Base-by-base conservation (phyloP, 2,888 invertebrate genomes). In the Malachius bipustulatus region DNA sequence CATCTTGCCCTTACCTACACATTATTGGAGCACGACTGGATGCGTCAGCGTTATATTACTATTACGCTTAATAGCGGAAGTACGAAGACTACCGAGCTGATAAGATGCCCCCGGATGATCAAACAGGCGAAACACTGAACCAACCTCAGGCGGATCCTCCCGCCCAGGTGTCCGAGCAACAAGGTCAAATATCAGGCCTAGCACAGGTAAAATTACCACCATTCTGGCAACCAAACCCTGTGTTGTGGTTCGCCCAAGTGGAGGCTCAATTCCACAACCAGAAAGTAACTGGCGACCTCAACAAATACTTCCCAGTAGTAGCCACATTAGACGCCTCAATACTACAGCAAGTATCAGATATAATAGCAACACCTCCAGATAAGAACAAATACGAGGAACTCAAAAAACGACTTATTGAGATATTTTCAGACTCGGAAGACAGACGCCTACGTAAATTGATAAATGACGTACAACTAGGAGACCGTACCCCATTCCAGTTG, bases 171-270 rank as follows among this genome's bases (percentile, higher is more conserved):
- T n/a, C n/a, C n/a, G n/a, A n/a, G n/a, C n/a, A n/a, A n/a, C n/a
- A n/a, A n/a, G n/a, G n/a, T n/a, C n/a, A n/a, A n/a, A n/a, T n/a
- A n/a, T n/a, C n/a, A n/a, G n/a, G n/a, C n/a, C n/a, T n/a, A n/a
- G n/a, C n/a, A n/a, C n/a, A n/a, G n/a, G 16, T 39, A 2, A 45
- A 41, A 37, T 36, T 39, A 9, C 43, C 47, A 14, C 40, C 41
- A 3, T 44, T 47, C 34, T 48, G 46, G 42, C 37, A 38, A 29
- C 36, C 26, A 32, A 36, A 44, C 15, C 37, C 40, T 3, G 36
- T 33, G 13, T 31, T 52, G 9, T 52, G 49, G 48, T 43, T 52
- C 26, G 26, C 30, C 1, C 52, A 53, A 35, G 37, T 52, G 3
- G 50, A 52, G 16, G 37, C 46, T 2, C 41, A 46, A 24, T 47